Base-by-base conservation (phyloP, 1,140 invertebrate genomes). In the Spodoptera frugiperda region DNA sequence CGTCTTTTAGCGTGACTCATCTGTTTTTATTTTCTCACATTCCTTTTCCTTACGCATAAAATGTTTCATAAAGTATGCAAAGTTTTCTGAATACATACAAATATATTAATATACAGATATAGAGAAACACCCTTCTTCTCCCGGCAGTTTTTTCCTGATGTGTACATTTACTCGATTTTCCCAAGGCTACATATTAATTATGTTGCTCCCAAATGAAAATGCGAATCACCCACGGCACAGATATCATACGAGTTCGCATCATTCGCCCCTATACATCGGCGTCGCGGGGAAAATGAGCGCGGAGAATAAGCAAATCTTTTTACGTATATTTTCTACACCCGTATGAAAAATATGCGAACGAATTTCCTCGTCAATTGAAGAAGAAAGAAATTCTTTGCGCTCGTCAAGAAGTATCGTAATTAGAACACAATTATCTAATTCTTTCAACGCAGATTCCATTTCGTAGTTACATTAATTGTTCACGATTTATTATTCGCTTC, bases 111-210 rank as follows among this genome's bases (percentile, higher is more conserved):
- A 33, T 17, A 39, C 33, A 39, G 33, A 63, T 19, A 15, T 39
- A 39, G 9, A 21, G 2, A 21, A 17, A 39, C 59, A 44, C n/a
- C 33, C n/a, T 44, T 63, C 33, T 63, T 44, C 33, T 63, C 10
- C 3, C 59, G 17, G 44, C 15, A 63, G 3, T 39, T 63, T 44
- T 12, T 19, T 44, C 59, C 15, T 15, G 15, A 17, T 15, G n/a
- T 44, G 33, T 63, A 61, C 10, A 63, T 63, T 44, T 19, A 4
- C 30, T 46, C 59, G 10, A 25, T 63, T 15, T 63, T 63, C 59
- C 57, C 59, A 63, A 44, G 59, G 59, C 59, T 63, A 63, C 19
- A 63, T 44, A 63, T 63, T 63, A 63, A 63, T 63, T 63, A 63
- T 63, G 59, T 63, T 44, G 57, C 59, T 33, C 30, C 59, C 59